Evolutionary conservation across 64 coral and sea anemone species (phyloP), one percentile per base, ranked within the genome.

Genomic region (Montipora efflorescens): DNA sequence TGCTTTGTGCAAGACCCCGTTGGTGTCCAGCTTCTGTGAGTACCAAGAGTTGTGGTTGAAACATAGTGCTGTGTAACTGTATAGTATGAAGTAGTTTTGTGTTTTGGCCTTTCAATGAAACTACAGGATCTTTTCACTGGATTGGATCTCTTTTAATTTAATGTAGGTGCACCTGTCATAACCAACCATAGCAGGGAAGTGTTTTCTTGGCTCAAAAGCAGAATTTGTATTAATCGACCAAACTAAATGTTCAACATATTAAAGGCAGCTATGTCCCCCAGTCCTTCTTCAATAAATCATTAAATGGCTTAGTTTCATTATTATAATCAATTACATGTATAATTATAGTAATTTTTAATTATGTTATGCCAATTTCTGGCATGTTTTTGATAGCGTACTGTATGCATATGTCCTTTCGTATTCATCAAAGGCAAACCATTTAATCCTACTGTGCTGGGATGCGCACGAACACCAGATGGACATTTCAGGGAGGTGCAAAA

Each of bases 1-100:
- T 79, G 75, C 75, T 62, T 52, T 79, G 75, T 90, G 75, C 74
- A 78, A 90, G 88, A 90, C 48, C 88, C 88, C 57, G 76, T 80
- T 16, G 80, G 15, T 67, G 58, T 55, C 36, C 88, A 90, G 48
- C 52, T 90, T 58, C 55, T 90, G 88, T 80, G 50, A 90, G 87
- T 64, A 76, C 47, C 19, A 23, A 76, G 16, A 16, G 12, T 75
- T 28, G 18, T 67, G 10, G 13, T 86, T 86, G 59, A 8, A 86
- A 61, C 25, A 86, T 22, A 68, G 62, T 86, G 59, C 20, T 86
- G 50, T 69, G 15, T 69, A 69, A 69, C 22, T 69, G 47, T 82
- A 46, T 14, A 61, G 48, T 19, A 82, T 52, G 2, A 52, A 13
- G 79, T 82, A 82, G 79, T 28, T 28, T 28, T 28, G 28, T 28